phyloP scores from a whole-genome alignment of 2,797 vertebrate species.

The Simalia tracyae region DNA sequence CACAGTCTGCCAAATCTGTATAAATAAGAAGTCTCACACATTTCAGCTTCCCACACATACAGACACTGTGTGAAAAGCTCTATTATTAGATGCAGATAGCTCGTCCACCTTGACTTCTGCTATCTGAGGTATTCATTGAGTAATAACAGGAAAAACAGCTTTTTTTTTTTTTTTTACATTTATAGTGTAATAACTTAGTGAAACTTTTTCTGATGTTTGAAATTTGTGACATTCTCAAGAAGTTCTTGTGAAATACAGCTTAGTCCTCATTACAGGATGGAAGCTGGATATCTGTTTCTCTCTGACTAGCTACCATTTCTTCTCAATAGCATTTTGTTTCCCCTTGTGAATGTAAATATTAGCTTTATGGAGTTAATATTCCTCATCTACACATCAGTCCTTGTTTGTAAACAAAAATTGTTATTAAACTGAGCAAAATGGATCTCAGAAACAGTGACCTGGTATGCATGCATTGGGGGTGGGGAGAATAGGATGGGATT shows the following conservation, averaged over 20 bases:
- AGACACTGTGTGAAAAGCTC: background rate
- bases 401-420: background rate
- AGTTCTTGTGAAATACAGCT: constrained; percentile 25
- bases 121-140: constrained; percentile 33
- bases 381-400: background rate
- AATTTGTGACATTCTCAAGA: constrained; percentile 35
- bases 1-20: background rate
- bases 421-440: background rate
- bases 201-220: constrained; percentile 41
- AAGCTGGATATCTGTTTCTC: constrained; percentile 61
- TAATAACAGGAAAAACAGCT: constrained; percentile 21
- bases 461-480: background rate
- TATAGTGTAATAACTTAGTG: constrained; percentile 34
- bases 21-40: background rate
- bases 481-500: background rate
- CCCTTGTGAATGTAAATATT: background rate
- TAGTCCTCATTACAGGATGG: background rate
- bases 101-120: constrained; percentile 26
- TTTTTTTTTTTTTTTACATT: constrained; percentile 43
- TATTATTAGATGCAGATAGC: constrained; percentile 11
- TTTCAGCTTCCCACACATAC: background rate
- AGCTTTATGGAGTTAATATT: background rate
- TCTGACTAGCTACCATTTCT: constrained; percentile 18
- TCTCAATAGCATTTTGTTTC: background rate
- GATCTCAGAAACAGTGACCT: background rate